Evolutionary conservation across 2,797 vertebrate genomes (phyloP), one percentile per base, ranked within the genome.

Genomic region (Harpagifer antarcticus): DNA sequence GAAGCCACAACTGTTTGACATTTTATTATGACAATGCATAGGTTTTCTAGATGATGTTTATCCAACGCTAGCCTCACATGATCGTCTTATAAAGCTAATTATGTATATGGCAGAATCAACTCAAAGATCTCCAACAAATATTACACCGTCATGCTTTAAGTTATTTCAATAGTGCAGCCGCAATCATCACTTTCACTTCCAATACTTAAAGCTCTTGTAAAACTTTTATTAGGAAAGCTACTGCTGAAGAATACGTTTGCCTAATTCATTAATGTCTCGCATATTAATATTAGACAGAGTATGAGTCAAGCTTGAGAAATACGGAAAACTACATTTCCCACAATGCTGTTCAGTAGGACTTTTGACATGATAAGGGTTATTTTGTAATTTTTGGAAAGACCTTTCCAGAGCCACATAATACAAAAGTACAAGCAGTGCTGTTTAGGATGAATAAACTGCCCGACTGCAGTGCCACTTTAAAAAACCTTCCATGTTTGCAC

Each of bases 1-100:
- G 50, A 78, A 74, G 82, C 50, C 73, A 76, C 68, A 75, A 49
- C 60, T 71, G 74, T 47, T 81, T 76, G 60, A 83, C 42, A 60
- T 77, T 43, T 66, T 55, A 79, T 80, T 77, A 85, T 50, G 78
- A 65, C 31, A 81, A 62, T 58, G 69, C 49, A 13, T 73, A 75
- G 62, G 48, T 71, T 83, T 86, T 84, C 59, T 64, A 62, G 68
- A 65, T 72, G 49, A 44, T 43, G 17, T 78, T 77, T 56, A 72
- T 66, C 74, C 68, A 59, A 79, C 54, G 5, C 31, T 68, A 66
- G 55, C 60, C 63, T 47, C 42, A 64, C 13, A 66, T 20, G 9
- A 23, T 80, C 63, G 81, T 65, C 61, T 74, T 60, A 57, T 65
- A 56, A 66, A 57, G 43, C 76, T 69, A 57, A 78, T 47, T 74